These are phyloP conservation scores for Lordiphosa fenestrarum DNA, from an alignment of 2,888 invertebrate species.

Conservation along the genomic window DNA sequence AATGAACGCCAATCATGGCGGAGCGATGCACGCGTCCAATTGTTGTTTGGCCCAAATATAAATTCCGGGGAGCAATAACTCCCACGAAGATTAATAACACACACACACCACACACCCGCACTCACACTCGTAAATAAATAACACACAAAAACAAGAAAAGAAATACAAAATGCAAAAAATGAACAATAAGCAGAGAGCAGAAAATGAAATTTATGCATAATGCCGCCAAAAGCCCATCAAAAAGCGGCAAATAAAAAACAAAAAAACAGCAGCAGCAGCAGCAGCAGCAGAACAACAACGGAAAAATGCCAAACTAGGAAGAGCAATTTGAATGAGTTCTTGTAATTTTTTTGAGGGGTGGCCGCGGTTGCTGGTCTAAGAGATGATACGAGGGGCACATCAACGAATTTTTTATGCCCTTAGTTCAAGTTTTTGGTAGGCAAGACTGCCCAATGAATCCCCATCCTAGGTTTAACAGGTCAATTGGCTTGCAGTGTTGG, in stretches of 20 bases:
- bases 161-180: conserved; percentile 58
- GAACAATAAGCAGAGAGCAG: conserved; percentile 54
- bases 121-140: conserved; percentile 53
- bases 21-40: conserved; percentile 8
- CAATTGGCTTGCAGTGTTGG: too few species aligned
- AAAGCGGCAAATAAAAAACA: conserved; percentile 43
- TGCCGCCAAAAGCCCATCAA: conserved; percentile 64
- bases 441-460: not conserved
- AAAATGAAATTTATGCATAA: conserved; percentile 72
- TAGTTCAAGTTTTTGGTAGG: not conserved
- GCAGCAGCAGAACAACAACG: conserved; percentile 17
- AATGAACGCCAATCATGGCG: conserved; percentile 74
- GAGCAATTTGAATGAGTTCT: conserved; percentile 29
- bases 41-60: conserved; percentile 24
- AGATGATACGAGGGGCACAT: conserved; percentile 8
- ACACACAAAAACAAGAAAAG: conserved; percentile 29
- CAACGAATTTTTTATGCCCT: conserved; percentile 21
- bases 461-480: not conserved
- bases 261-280: too few species aligned
- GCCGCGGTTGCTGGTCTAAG: conserved; percentile 3
- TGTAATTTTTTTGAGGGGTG: not conserved
- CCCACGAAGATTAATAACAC: conserved; percentile 78
- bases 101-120: conserved; percentile 23
- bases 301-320: conserved; percentile 30
- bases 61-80: conserved; percentile 63